Conservation (phyloP, 2,888 invertebrate species). For the Eudemis profundana region DNA sequence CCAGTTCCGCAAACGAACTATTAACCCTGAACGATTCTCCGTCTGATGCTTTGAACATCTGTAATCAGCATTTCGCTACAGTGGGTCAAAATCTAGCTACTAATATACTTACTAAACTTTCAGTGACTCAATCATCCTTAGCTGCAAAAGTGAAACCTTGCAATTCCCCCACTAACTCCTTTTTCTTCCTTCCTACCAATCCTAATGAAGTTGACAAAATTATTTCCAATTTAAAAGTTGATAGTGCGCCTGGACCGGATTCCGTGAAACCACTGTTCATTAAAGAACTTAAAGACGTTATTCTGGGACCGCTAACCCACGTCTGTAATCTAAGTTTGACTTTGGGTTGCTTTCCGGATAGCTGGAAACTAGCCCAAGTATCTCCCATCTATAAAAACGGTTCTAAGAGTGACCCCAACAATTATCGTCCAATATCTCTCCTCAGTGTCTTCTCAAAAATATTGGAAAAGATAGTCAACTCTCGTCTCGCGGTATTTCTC, state of each 20-base stretch:
- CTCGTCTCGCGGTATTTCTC: too few species aligned
- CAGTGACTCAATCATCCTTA: background rate
- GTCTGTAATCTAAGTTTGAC: conserved; percentile 23
- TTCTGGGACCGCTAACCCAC: conserved; percentile 11
- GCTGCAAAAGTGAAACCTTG: background rate
- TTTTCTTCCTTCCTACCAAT: conserved; percentile 9
- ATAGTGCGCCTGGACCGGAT: conserved; percentile 21
- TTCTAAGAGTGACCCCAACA: background rate
- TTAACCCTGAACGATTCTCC: background rate
- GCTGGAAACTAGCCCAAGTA: conserved; percentile 17
- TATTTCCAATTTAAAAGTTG: background rate
- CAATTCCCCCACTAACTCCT: background rate
- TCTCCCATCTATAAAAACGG: conserved; percentile 22
- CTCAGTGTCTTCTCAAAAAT: too few species aligned
- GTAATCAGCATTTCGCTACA: background rate
- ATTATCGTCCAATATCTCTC: conserved; percentile 25
- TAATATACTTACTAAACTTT: background rate
- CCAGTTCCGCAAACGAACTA: background rate
- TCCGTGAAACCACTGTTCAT: background rate
- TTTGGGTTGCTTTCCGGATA: conserved; percentile 17
- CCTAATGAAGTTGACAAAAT: conserved; percentile 2
- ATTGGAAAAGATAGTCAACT: too few species aligned
- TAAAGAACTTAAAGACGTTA: conserved; percentile 6
- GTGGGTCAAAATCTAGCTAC: background rate
- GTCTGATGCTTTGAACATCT: background rate